Base-by-base conservation (phyloP, 2,797 vertebrate species). In the Sitta carolinensis region DNA sequence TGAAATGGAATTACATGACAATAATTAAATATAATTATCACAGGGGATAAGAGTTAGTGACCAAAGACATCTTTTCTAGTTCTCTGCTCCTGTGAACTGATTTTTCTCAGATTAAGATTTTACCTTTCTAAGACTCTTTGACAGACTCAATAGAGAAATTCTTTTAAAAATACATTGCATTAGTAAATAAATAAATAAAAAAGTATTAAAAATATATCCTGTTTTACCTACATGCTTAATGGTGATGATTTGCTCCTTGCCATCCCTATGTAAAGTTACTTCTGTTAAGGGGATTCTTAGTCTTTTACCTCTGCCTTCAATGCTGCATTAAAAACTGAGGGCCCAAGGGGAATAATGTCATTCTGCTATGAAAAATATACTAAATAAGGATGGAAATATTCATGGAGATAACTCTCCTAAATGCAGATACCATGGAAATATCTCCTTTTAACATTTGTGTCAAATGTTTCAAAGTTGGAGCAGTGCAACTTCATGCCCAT, bases 391-490 rank as follows among this genome's bases (percentile, higher is more conserved):
- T 95, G 91, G 90, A 94, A 96, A 95, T 96, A 81, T 93, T 96
- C 90, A 90, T 93, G 86, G 93, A 95, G 88, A 89, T 89, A 92
- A 72, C 69, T 93, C 76, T 94, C 94, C 93, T 95, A 95, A 96
- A 96, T 87, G 94, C 87, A 94, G 94, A 95, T 95, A 87, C 91
- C 91, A 95, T 96, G 95, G 95, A 95, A 95, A 95, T 95, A 86
- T 92, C 94, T 95, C 87, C 93, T 95, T 95, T 95, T 96, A 95
- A 97, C 89, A 91, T 94, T 96, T 90, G 74, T 96, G 95, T 97
- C 94, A 97, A 95, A 94, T 95, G 94, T 93, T 97, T 96, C 94
- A 91, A 91, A 96, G 91, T 94, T 91, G 74, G 91, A 94, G 63
- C 87, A 64, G 69, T 93, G 77, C 77, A 93, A 95, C 87, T 94